Percentiles rank a stretch among this genome's conserved stretches.
phyloP scores from a whole-genome alignment of 2,113 vertebrate species.

The Grus americana region DNA sequence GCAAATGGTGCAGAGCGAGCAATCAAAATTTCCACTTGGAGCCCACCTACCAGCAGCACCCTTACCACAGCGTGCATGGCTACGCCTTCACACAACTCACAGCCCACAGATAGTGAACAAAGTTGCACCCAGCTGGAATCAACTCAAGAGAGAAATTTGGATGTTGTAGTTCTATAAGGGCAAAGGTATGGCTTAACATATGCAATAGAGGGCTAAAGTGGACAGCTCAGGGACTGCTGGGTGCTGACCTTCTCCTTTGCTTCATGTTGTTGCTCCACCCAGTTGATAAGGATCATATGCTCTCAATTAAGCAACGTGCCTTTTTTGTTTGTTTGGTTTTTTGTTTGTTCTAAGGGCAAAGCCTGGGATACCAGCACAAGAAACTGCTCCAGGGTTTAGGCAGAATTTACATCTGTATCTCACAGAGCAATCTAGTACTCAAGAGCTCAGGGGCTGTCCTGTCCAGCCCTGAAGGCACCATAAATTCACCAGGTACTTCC shows the following conservation, averaged over 20 bases:
- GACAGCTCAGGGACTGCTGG: not conserved
- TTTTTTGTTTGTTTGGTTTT: too few relatives aligned
- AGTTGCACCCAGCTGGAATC: not conserved
- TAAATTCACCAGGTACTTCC: not conserved
- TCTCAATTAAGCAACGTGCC: not conserved
- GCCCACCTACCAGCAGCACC: not conserved
- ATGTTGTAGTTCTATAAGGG: not conserved
- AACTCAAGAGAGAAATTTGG: rapidly evolving
- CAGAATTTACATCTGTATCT: not conserved
- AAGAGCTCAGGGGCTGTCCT: not conserved
- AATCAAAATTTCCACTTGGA: not conserved
- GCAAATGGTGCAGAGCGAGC: not conserved
- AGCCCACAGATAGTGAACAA: not conserved
- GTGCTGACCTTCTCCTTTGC: not conserved
- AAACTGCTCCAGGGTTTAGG: not conserved
- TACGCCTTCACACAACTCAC: rapidly evolving
- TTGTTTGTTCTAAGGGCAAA: not conserved
- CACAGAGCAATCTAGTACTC: not conserved
- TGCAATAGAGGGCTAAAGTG: not conserved
- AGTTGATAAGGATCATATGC: not conserved
- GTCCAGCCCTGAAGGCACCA: not conserved
- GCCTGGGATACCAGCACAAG: not conserved
- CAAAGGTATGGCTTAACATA: not conserved
- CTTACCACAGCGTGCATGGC: rapidly evolving
- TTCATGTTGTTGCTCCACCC: not conserved